Conservation (phyloP, 2,113 vertebrate species). For the Nyctibius bracteatus region DNA sequence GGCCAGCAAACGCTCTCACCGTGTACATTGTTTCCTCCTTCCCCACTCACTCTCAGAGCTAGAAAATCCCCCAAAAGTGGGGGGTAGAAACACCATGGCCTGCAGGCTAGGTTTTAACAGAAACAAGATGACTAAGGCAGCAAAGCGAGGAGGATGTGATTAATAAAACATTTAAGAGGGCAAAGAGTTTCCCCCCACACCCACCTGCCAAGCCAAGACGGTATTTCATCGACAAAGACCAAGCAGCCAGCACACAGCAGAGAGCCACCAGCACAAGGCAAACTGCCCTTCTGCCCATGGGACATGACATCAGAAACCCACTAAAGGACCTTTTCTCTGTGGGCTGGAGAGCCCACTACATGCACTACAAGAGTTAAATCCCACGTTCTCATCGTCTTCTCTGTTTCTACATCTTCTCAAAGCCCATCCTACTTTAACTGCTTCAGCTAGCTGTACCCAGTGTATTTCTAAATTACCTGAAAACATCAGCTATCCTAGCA, state of each 20-base stretch:
- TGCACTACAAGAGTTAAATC: not conserved
- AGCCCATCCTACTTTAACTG: not conserved
- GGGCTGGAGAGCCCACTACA: not conserved
- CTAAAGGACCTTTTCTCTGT: not conserved
- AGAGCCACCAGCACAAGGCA: not conserved
- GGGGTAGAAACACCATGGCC: not conserved
- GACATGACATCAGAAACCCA: not conserved
- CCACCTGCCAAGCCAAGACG: not conserved
- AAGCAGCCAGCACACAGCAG: not conserved
- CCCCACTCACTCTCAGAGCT: not conserved
- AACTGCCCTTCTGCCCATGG: not conserved
- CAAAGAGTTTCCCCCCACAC: not conserved
- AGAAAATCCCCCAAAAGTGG: not conserved
- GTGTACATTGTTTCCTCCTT: not conserved
- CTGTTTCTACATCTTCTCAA: not conserved
- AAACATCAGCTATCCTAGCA: not conserved
- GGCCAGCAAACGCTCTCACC: accelerated
- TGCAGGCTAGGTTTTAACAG: not conserved
- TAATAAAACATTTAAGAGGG: not conserved
- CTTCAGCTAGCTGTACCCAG: not conserved
- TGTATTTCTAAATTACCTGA: not conserved
- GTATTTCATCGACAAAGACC: not conserved
- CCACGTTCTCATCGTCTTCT: not conserved
- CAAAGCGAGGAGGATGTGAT: not conserved
- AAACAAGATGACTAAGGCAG: not conserved